Base-by-base conservation (phyloP, 1,140 invertebrate species). In the Lucilia sericata region DNA sequence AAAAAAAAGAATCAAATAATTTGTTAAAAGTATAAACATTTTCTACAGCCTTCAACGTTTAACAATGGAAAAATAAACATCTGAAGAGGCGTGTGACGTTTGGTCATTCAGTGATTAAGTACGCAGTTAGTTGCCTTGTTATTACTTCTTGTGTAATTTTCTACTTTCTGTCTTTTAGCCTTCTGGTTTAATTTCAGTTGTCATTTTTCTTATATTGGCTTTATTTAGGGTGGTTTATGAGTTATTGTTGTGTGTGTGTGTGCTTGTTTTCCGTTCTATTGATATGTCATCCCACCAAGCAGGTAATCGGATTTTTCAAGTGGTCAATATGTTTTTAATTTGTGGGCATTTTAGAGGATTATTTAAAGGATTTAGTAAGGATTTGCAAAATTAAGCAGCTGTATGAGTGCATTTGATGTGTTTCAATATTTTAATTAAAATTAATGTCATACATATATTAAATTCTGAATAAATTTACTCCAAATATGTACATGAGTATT, bases 61-160 rank as follows among this genome's bases (percentile, higher is more conserved):
- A 47, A 86, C 86, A 87, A 85, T 83, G 49, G 82, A 36, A 25
- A 70, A 83, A 85, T 74, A 86, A 85, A 86, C 85, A 84, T 85
- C 83, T 84, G 82, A 84, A 88, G 86, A 87, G 88, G 88, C 88
- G 88, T 88, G 86, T 84, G 88, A 88, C 88, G 81, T 88, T 88
- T 88, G 86, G 74, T 60, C 65, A 70, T 70, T 70, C 65, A 70
- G n/a, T 70, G 25, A 21, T 70, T 70, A 70, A 21, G n/a, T 60
- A 7, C 86, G 85, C 86, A 87, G 86, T 87, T 88, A 85, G 86
- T 86, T 84, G 87, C 74, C 83, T 86, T 84, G 81, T 87, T 86
- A 86, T 86, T 30, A 30, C 25, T 85, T 85, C 84, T 19, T 60
- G 14, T 17, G 7, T 70, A 70, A 21, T n/a, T 60, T 25, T 70